phyloP scores from a whole-genome alignment of 2,888 invertebrate genomes.

The Exocentrus adspersus region DNA sequence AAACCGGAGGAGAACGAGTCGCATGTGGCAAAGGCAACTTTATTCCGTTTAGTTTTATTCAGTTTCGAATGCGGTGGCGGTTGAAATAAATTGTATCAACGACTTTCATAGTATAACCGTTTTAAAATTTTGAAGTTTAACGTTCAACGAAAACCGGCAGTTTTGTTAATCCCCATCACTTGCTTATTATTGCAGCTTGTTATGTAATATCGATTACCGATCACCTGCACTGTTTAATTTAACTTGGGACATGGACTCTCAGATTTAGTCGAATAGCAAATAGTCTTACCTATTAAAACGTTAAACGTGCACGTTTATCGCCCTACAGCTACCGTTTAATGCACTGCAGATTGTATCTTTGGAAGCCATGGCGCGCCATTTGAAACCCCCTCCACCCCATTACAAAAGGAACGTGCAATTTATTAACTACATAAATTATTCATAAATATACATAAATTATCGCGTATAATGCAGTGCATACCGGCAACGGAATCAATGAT shows the following conservation, averaged over 20 bases:
- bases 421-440: constrained; percentile 18
- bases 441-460: constrained; percentile 12
- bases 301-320: neutral
- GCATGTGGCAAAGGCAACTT: too few species aligned
- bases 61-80: too few species aligned
- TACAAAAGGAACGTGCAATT: constrained; percentile 1
- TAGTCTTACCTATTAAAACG: neutral
- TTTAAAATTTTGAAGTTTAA: too few species aligned
- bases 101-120: too few species aligned
- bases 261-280: neutral
- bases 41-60: too few species aligned
- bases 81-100: too few species aligned
- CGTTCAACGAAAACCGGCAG: too few species aligned
- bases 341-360: neutral
- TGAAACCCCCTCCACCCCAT: neutral
- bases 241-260: too few species aligned
- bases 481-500: neutral
- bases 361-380: neutral
- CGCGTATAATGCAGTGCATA: neutral
- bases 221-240: too few species aligned
- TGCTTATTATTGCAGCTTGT: too few species aligned
- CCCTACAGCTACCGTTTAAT: neutral
- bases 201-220: too few species aligned
- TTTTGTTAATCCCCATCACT: too few species aligned
- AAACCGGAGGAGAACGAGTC: neutral